Conservation (phyloP, 2,888 invertebrate genomes). For the Oscheius sp. region DNA sequence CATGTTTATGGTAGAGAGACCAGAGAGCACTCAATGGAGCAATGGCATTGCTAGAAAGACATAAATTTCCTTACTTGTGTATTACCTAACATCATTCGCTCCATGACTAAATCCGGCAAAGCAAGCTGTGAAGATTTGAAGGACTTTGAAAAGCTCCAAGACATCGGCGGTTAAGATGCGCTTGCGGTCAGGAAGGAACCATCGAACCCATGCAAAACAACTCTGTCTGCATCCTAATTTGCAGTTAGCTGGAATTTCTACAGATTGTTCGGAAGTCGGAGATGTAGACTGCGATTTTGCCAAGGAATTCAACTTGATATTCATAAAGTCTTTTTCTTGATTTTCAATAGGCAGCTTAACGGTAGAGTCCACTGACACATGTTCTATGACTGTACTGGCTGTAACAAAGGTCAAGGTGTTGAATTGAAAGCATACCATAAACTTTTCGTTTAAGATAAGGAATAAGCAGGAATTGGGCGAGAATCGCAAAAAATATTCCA, state of each 20-base stretch:
- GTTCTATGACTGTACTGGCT: too few species aligned
- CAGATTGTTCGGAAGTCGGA: too few species aligned
- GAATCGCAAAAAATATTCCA: slow-evolving; percentile 75
- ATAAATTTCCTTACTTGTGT: too few species aligned
- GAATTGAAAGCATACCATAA: background rate
- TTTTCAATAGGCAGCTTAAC: too few species aligned
- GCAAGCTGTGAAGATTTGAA: slow-evolving; percentile 94
- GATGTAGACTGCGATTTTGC: too few species aligned
- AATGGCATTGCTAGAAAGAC: slow-evolving; percentile 83
- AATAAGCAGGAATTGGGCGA: slow-evolving; percentile 46
- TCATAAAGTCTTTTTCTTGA: too few species aligned
- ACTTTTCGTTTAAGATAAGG: slow-evolving; percentile 38
- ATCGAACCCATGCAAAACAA: slow-evolving; percentile 41
- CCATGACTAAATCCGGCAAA: slow-evolving; percentile 99
- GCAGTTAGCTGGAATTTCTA: background rate
- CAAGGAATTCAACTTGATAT: too few species aligned
- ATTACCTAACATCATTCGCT: slow-evolving; percentile 94
- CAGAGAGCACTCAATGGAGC: slow-evolving; percentile 93
- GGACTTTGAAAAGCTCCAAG: slow-evolving; percentile 82
- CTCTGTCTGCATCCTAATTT: background rate
- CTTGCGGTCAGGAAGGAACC: slow-evolving; percentile 53
- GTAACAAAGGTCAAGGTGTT: background rate
- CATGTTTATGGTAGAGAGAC: slow-evolving; percentile 86
- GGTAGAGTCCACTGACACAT: too few species aligned
- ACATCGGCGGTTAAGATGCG: slow-evolving; percentile 51